Conservation (phyloP, 2,797 vertebrate species). For the Lindbergichthys nudifrons region DNA sequence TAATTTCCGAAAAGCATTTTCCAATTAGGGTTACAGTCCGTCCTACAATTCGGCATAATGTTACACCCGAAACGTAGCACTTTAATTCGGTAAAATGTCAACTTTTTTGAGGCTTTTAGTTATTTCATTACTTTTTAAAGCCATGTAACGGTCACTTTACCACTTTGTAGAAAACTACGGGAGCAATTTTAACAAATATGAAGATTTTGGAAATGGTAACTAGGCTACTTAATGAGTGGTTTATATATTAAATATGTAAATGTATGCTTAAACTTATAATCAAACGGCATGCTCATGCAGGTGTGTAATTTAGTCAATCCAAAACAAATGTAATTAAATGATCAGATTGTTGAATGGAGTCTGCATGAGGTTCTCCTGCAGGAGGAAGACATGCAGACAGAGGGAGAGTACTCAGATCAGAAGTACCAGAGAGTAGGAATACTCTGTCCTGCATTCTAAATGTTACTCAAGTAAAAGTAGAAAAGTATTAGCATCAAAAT, state of each 20-base stretch:
- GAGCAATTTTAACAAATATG: not conserved
- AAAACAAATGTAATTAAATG: not conserved
- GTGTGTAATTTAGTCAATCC: not conserved
- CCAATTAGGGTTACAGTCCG: not conserved
- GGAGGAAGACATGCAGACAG: too few species aligned
- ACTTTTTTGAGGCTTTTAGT: constrained; percentile 28
- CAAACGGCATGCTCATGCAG: not conserved
- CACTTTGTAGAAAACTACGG: not conserved
- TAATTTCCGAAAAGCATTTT: not conserved
- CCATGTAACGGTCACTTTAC: not conserved
- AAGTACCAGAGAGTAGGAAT: too few species aligned
- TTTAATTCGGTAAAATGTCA: not conserved
- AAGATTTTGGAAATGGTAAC: constrained; percentile 13
- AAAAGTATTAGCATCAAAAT: too few species aligned
- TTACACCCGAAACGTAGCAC: not conserved
- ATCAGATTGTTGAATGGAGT: not conserved
- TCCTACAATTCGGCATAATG: not conserved
- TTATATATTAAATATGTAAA: not conserved
- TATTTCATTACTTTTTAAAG: not conserved
- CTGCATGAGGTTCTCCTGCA: too few species aligned
- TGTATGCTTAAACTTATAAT: not conserved
- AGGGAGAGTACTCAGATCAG: too few species aligned
- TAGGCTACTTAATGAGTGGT: too few species aligned
- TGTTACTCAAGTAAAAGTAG: too few species aligned
- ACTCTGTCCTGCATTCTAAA: too few species aligned